Evolutionary conservation across 2,888 invertebrate genomes (phyloP).

Genomic region (Polydesmus complanatus): DNA sequence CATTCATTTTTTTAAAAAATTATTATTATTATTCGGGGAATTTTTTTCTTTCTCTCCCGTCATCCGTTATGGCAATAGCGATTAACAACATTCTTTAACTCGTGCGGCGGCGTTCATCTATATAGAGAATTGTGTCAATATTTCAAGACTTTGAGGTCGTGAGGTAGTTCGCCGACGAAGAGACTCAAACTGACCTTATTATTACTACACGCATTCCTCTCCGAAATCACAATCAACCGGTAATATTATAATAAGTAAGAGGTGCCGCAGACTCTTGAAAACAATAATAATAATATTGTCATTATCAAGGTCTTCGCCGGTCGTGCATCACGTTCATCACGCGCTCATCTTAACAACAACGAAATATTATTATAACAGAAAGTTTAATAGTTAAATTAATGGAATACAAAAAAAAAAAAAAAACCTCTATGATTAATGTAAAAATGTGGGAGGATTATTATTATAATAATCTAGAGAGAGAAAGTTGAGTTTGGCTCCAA

Average conservation of each 20-base stretch:
- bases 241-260: background rate
- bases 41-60: too few species aligned
- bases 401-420: background rate
- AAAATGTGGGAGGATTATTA: background rate
- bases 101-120: too few species aligned
- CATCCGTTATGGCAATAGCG: too few species aligned
- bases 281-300: background rate
- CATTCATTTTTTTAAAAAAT: too few species aligned
- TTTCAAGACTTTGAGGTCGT: background rate
- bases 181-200: background rate
- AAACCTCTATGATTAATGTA: background rate
- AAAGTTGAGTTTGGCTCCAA: too few species aligned
- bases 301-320: background rate
- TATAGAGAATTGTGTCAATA: background rate
- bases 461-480: too few species aligned
- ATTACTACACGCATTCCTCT: background rate
- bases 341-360: background rate
- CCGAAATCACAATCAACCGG: background rate
- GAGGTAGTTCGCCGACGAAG: background rate
- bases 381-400: background rate
- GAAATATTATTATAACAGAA: background rate
- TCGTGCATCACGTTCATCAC: background rate
- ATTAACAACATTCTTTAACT: too few species aligned
- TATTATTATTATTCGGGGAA: too few species aligned
- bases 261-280: background rate